Base-by-base conservation (phyloP, 2,113 vertebrate species). In the Xiphorhynchus elegans region DNA sequence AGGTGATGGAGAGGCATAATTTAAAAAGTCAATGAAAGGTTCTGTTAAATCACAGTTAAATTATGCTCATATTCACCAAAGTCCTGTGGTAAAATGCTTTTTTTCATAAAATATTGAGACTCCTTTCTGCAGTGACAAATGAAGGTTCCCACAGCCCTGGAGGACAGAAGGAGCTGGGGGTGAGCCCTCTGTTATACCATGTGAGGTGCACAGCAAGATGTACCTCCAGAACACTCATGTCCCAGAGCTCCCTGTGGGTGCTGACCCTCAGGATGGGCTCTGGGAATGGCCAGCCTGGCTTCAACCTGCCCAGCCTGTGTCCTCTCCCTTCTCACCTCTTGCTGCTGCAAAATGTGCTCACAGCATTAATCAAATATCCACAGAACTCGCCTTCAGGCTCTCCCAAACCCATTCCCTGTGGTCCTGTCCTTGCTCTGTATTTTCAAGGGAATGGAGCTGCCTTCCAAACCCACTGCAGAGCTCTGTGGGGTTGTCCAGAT, bases 21-120 rank as follows among this genome's bases (percentile, higher is more conserved):
- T 97, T 98, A 85, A 96, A 96, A 97, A 97, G 97, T 97, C 97
- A 98, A 96, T 97, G 97, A 97, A 98, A 97, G 97, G 96, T 97
- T 94, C 97, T 19, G 95, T 96, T 98, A 98, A 98, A 97, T 97
- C 97, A 98, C 62, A 37, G 78, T 92, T 97, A 97, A 96, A 97
- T 98, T 96, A 97, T 94, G 93, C 96, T 97, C 92, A 96, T 96
- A 95, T 90, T 82, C 91, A 94, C 83, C 84, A 80, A 96, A 92
- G 75, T 85, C 94, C 77, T 96, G 59, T 87, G 96, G 85, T 93
- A 89, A 96, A 98, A 97, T 35, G 47, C 80, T n/a, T 90, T 96
- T 39, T 86, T 96, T 95, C 93, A 96, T 98, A 96, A 98, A 98
- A 98, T 96, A 97, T 94, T 97, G 96, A 97, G 96, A 91, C 62